Percentiles rank a stretch among this genome's conserved stretches.
Conservation (phyloP, 2,113 vertebrate species). For the Chaetodon auriga region DNA sequence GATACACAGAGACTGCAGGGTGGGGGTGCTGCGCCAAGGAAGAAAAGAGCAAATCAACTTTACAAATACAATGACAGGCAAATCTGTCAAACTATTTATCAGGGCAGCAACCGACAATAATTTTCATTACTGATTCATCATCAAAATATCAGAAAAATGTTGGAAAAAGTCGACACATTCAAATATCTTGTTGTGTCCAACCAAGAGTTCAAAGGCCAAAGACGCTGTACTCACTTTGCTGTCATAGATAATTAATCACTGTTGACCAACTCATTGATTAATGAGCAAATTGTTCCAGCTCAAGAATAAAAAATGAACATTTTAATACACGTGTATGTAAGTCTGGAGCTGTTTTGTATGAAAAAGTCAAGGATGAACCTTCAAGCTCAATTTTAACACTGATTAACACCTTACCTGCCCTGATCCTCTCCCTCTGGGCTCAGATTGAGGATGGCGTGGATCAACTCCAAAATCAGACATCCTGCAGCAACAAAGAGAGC, state of each 20-base stretch:
- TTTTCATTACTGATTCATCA: background rate
- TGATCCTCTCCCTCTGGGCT: constrained; percentile 91
- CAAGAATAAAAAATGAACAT: too few species aligned
- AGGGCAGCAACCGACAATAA: too few species aligned
- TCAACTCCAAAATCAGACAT: constrained; percentile 94
- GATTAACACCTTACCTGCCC: constrained; percentile 87
- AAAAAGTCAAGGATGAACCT: too few species aligned
- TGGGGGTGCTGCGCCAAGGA: constrained; percentile 83
- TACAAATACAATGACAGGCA: background rate
- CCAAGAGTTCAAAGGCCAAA: background rate
- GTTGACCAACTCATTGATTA: too few species aligned
- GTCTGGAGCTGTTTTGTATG: too few species aligned
- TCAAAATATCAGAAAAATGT: too few species aligned
- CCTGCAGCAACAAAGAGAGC: constrained; percentile 80
- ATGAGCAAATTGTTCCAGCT: too few species aligned
- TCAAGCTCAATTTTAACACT: too few species aligned
- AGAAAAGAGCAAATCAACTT: background rate
- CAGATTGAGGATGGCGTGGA: constrained; percentile 96
- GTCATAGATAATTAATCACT: too few species aligned
- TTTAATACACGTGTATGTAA: too few species aligned
- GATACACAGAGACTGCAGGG: constrained; percentile 95
- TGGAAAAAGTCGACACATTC: background rate
- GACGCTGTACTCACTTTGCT: background rate
- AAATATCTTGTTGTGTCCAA: background rate
- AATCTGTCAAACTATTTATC: background rate